Base-by-base conservation (phyloP, 2,797 vertebrate species). In the Danio jaintianensis region DNA sequence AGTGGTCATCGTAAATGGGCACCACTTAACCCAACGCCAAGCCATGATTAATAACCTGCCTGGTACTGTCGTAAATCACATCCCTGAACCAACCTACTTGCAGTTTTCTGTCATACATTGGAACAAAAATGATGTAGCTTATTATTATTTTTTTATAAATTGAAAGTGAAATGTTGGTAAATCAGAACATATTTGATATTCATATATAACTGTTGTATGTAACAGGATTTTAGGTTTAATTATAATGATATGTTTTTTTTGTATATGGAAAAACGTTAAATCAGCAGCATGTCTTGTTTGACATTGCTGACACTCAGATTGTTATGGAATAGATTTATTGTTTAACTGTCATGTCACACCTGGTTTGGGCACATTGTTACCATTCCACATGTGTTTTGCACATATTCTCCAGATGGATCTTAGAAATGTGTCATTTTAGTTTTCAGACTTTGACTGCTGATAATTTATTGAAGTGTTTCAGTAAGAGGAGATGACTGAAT, bases 31-130 rank as follows among this genome's bases (percentile, higher is more conserved):
- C 48, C 15, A 80, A 72, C 59, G 63, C 43, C 18, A 48, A 59
- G n/a, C 48, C 1, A 5, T 85, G 81, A 84, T 81, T 77, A 82
- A 79, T 85, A 75, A 70, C 78, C 85, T 75, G 63, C 61, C 83
- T 69, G 75, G 20, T 20, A 5, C 42, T 36, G 55, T 67, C 29
- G 66, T 85, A 79, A 83, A 85, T 85, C 76, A 72, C 45, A 82
- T 16, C 52, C 47, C 59, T 64, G 45, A 75, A 53, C 58, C 53
- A 20, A 72, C 58, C 78, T 52, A 66, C 58, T 20, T 67, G 71
- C 50, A 43, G 12, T 20, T 16, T 40, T 61, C 1, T 62, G 15
- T 29, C 13, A 40, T 62, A 62, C 38, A 62, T 62, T 38, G 4
- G 15, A 4, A n/a, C 3, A 29, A 29, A 29, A 29, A 29, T 29